A percentile compares a stretch with the other conserved stretches of the same genome.
phyloP scores from a whole-genome alignment of 1,140 invertebrate species.

The Orchestia grillus region DNA sequence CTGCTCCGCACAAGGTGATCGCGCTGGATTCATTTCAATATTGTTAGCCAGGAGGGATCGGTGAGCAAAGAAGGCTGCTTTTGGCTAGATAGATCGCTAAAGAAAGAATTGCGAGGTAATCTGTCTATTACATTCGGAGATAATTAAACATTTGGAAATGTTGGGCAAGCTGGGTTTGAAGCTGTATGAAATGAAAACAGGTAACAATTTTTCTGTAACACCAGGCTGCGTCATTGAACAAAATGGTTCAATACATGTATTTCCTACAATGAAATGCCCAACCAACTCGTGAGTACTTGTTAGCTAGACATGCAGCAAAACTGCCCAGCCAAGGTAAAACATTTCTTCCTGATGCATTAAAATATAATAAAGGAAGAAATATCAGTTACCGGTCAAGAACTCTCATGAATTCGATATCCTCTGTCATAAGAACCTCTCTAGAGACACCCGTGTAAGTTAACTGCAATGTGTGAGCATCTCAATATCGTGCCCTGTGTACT shows the following conservation, averaged over 20 bases:
- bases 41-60: too few species aligned
- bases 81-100: background rate
- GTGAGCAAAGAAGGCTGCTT: background rate
- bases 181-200: background rate
- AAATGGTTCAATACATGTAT: background rate
- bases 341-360: background rate
- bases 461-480: background rate
- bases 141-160: background rate
- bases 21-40: background rate
- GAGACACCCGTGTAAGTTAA: background rate
- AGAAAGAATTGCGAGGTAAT: background rate
- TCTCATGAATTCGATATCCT: background rate
- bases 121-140: background rate
- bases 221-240: background rate
- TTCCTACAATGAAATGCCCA: background rate
- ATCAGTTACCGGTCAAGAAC: background rate
- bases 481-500: background rate
- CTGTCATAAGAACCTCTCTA: background rate
- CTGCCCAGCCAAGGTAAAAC: background rate
- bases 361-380: background rate
- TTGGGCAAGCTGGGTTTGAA: background rate
- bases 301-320: background rate
- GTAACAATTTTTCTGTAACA: background rate
- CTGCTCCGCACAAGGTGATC: background rate
- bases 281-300: background rate